Conservation (phyloP, 2,888 invertebrate genomes). For the Xanthostigma xanthostigma region DNA sequence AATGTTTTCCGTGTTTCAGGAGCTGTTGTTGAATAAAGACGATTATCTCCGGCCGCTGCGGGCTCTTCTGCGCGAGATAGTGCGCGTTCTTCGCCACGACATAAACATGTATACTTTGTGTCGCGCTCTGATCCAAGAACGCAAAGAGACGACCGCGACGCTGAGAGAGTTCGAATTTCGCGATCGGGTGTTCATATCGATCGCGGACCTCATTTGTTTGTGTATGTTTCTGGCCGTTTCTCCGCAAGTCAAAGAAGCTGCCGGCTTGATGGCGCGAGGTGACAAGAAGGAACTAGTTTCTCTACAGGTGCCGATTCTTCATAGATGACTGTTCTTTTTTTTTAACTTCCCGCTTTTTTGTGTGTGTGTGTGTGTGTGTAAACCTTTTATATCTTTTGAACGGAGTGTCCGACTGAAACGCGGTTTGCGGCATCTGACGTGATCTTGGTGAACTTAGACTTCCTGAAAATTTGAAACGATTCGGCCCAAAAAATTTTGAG, state of each 20-base stretch:
- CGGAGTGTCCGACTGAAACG: no score
- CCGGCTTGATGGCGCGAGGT: slow-evolving; percentile 33
- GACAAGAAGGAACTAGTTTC: slow-evolving; percentile 32
- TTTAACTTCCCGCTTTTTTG: no score
- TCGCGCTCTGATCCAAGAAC: slow-evolving; percentile 53
- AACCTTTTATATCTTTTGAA: no score
- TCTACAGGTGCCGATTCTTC: slow-evolving; percentile 18
- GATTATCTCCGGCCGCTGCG: slow-evolving; percentile 81
- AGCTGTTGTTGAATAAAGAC: slow-evolving; percentile 72
- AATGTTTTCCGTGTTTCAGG: slow-evolving; percentile 34
- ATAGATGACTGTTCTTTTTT: not conserved
- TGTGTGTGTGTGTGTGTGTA: no score
- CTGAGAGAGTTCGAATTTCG: slow-evolving; percentile 51
- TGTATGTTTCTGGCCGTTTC: slow-evolving; percentile 68
- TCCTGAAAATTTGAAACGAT: no score
- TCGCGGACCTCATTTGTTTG: slow-evolving; percentile 74
- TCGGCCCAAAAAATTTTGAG: no score
- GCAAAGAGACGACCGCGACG: slow-evolving; percentile 43
- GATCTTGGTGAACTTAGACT: no score
- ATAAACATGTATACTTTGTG: slow-evolving; percentile 68
- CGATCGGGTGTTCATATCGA: slow-evolving; percentile 69
- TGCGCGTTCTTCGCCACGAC: slow-evolving; percentile 68
- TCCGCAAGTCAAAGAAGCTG: slow-evolving; percentile 57
- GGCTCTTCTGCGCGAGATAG: slow-evolving; percentile 75
- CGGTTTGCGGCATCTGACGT: no score